These are phyloP conservation scores for Erpobdella octoculata DNA, from an alignment of 2,888 invertebrate genomes.

Conservation along the genomic window DNA sequence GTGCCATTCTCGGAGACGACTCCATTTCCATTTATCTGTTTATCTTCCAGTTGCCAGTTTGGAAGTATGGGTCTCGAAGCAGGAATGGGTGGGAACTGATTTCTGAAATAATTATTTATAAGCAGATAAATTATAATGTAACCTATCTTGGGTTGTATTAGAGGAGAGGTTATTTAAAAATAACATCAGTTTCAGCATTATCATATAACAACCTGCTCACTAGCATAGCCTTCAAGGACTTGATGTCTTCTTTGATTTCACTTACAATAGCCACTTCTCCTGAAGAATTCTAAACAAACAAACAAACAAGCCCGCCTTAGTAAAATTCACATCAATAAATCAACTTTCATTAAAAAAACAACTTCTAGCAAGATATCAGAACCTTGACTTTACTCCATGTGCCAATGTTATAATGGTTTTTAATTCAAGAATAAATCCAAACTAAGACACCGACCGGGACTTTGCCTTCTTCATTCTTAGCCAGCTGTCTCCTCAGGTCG, in stretches of 20 bases:
- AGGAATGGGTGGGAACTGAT: conserved; percentile 7
- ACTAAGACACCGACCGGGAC: no score
- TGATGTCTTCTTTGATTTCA: background rate
- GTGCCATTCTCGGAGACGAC: background rate
- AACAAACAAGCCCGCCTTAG: background rate
- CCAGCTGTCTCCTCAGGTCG: conserved; percentile 15
- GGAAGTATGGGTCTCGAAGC: background rate
- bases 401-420: no score
- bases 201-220: background rate
- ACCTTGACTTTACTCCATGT: no score
- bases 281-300: background rate
- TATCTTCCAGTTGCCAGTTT: conserved; percentile 6
- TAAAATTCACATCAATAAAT: no score
- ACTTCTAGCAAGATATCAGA: no score
- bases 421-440: no score
- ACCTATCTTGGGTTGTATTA: no score
- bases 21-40: background rate
- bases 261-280: background rate
- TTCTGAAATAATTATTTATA: no score
- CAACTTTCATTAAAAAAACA: no score
- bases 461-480: background rate
- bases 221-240: background rate
- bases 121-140: no score
- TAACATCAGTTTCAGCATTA: no score
- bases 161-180: no score